Evolutionary conservation across 2,113 vertebrate genomes (phyloP), one percentile per base, ranked within the genome.

Genomic region (Carettochelys insculpta): DNA sequence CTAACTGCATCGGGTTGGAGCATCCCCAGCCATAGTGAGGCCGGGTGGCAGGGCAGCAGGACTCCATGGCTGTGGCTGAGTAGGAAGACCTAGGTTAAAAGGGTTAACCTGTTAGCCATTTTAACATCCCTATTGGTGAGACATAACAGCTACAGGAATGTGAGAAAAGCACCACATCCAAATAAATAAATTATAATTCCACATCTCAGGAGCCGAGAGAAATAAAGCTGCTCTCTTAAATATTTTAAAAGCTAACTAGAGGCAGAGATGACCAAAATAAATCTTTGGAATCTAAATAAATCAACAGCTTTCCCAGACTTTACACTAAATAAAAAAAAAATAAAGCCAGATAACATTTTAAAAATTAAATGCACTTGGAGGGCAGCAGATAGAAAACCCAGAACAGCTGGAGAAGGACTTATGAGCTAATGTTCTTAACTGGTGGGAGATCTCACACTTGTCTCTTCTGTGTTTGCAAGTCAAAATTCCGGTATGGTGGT

Each of bases 131-230:
- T n/a, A n/a, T 13, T 84, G 54, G 3, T 50, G 85, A 61, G 58
- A 81, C 73, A 56, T 81, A 86, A 91, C 79, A 47, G 86, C 1
- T 3, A 87, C 89, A 91, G 71, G 87, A 88, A 43, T 19, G 54
- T n/a, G 71, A 92, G 73, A 93, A 92, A 96, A 93, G 85, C 86
- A 90, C 65, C 90, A 87, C 90, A 91, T 96, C 90, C 89, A 61
- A 85, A 94, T 95, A 86, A 96, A 95, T 94, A 96, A 96, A 90
- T 94, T 78, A 94, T 92, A 95, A 88, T 79, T 76, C 48, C 78
- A 86, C 84, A 96, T 95, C 90, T 85, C 2, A 93, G 80, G 89
- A 90, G 84, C 54, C 90, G 92, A 85, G 85, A 91, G 83, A 38
- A 94, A 94, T 77, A 80, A 80, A 90, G 81, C 9, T 82, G 77